Base-by-base conservation (phyloP, 2,113 vertebrate genomes). In the Columba livia region DNA sequence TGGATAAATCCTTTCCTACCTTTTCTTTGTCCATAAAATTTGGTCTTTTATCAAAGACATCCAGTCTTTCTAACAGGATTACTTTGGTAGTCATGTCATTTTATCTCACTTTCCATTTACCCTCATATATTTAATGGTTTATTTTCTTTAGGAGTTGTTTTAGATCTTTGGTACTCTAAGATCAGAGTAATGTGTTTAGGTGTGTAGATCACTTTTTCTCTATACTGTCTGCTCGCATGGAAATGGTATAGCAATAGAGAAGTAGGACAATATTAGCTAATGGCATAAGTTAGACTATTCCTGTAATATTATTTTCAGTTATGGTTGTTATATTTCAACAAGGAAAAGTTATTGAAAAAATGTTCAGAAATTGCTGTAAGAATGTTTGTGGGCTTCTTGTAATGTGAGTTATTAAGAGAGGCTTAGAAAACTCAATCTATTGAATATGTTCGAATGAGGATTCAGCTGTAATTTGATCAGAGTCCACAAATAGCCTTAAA, bases 401-500 rank as follows among this genome's bases (percentile, higher is more conserved):
- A 89, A 69, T 28, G 16, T 53, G 57, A n/a, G 24, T 89, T 89
- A 40, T 47, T 66, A 67, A 26, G 78, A 81, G 57, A 94, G 34
- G 31, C 57, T 90, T 67, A 56, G 61, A 89, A 94, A 79, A 34
- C 80, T 89, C 69, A 69, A 56, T 75, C 69, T 92, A 21, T 78
- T 93, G 78, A 61, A 15, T 81, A 75, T 48, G 44, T 87, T 78
- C 66, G 48, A 90, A n/a, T 74, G 53, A 85, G 64, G 56, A 94
- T 94, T 94, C 89, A 75, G 44, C 50, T 57, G 53, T 87, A 71
- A 89, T 95, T 87, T 91, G 66, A 88, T 88, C 81, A 72, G 34
- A 81, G 57, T 65, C 48, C 24, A 74, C 40, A 85, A 79, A 75
- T 53, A 48, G 24, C 32, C 61, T 87, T 85, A 88, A 86, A 87